A percentile compares a stretch with the other conserved stretches of the same genome.
Evolutionary conservation across 2,797 vertebrate species (phyloP).

Genomic region (Limnodromus scolopaceus): DNA sequence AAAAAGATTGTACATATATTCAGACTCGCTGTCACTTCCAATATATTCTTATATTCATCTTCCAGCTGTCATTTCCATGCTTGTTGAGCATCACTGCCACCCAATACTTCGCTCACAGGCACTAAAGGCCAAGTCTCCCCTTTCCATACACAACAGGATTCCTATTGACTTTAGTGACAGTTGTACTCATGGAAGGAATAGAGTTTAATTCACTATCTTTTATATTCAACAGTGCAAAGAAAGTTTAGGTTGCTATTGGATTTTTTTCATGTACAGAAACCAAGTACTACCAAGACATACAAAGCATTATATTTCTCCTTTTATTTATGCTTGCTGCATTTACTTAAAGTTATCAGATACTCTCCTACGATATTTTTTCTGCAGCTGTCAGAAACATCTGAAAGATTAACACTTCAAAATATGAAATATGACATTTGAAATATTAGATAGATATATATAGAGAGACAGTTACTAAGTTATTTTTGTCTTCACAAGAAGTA

Average conservation of each 20-base stretch:
- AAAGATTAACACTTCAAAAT: neutral
- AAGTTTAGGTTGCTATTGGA: neutral
- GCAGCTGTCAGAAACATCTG: neutral
- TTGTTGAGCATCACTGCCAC: neutral
- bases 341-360: neutral
- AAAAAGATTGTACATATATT: neutral
- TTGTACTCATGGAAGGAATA: neutral
- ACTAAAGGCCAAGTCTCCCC: neutral
- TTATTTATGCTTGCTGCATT: neutral
- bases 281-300: neutral
- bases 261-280: neutral
- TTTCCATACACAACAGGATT: neutral
- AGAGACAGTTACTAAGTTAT: neutral
- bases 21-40: slow-evolving; percentile 22
- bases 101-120: neutral
- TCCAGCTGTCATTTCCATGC: neutral
- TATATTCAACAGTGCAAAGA: neutral
- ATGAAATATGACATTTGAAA: neutral
- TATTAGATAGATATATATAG: fast-evolving
- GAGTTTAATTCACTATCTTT: neutral
- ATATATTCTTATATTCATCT: slow-evolving; percentile 16
- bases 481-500: neutral
- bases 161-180: neutral
- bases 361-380: neutral
- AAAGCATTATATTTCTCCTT: neutral